phyloP scores from a whole-genome alignment of 2,113 vertebrate species.

The Pterocles orientalis region DNA sequence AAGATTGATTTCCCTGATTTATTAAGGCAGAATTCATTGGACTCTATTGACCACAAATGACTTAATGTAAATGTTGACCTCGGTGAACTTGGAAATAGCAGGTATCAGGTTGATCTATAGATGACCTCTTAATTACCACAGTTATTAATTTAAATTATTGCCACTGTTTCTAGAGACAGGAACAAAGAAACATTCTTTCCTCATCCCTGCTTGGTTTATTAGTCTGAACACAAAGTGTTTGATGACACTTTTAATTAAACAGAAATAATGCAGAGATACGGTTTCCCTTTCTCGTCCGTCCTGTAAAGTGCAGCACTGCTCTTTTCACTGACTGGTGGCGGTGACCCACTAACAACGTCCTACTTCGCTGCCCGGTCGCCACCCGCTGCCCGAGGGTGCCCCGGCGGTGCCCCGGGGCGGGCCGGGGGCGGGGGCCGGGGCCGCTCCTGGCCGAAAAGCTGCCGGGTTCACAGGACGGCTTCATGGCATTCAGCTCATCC shows the following conservation, averaged over 20 bases:
- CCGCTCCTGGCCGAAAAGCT: neutral
- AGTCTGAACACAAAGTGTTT: conserved; percentile 79
- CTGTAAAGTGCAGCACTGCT: conserved; percentile 79
- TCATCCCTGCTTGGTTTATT: conserved; percentile 67
- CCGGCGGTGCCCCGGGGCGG: neutral
- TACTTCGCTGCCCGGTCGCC: conserved; percentile 36
- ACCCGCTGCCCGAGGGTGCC: neutral
- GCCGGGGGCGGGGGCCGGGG: neutral
- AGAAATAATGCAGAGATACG: conserved; percentile 72
- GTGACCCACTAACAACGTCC: conserved; percentile 61
- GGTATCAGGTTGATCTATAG: conserved; percentile 71
- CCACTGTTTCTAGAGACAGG: conserved; percentile 71
- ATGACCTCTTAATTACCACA: conserved; percentile 84
- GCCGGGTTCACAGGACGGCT: neutral
- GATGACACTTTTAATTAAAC: conserved; percentile 82
- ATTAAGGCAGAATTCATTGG: conserved; percentile 43
- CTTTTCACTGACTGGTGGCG: conserved; percentile 64
- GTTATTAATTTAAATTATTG: conserved; percentile 84
- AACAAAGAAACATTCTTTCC: conserved; percentile 80
- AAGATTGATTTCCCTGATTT: conserved; percentile 22
- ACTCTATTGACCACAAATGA: conserved; percentile 69
- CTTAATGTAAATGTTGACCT: conserved; percentile 75
- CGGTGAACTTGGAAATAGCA: conserved; percentile 70
- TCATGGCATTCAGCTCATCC: neutral
- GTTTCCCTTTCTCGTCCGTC: conserved; percentile 73